Evolutionary conservation across 2,888 invertebrate genomes (phyloP), one percentile per base, ranked within the genome.

Genomic region (Apodemia zela): DNA sequence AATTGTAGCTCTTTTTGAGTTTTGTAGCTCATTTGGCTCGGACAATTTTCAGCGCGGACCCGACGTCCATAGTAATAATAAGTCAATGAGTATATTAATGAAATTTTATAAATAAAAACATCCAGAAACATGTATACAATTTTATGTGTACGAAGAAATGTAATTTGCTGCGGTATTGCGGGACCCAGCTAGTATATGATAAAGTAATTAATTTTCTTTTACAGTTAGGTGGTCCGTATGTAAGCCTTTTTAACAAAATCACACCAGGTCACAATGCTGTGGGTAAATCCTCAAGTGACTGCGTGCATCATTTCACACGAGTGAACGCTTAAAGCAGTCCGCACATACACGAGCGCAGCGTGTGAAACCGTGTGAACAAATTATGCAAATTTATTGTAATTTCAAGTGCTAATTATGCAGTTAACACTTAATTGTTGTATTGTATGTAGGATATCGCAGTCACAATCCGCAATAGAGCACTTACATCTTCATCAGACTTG

Each of bases 231-330:
- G 65, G 67, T 67, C 62, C 57, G 54, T 51, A 51, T 21, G 49
- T 18, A 49, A 49, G 49, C 17, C 18, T 49, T 49, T 35, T 35
- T 35, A 35, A 35, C 35, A 49, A 49, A 49, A 49, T 49, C 49
- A 17, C 49, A 49, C 18, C 49, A 67, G 77, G 78, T 77, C 75
- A 75, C 78, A 68, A 74, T 76, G 77, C 81, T 80, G 82, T 81
- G 78, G 81, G 77, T 83, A 79, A 81, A 82, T 85, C 82, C 85
- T 81, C 81, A 81, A 80, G 76, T 79, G 79, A 79, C 78, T 81
- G 84, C 82, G 80, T 84, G 80, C 81, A 75, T 82, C 82, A 80
- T 78, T 85, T 77, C 84, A 84, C 85, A 81, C 79, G 83, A 82
- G 78, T 82, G 78, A 72, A 67, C 75, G 71, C 67, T 65, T 79